Percentiles rank a stretch among this genome's conserved stretches.
Evolutionary conservation across 2,888 invertebrate species (phyloP).

Genomic region (Ectobius pallidus): DNA sequence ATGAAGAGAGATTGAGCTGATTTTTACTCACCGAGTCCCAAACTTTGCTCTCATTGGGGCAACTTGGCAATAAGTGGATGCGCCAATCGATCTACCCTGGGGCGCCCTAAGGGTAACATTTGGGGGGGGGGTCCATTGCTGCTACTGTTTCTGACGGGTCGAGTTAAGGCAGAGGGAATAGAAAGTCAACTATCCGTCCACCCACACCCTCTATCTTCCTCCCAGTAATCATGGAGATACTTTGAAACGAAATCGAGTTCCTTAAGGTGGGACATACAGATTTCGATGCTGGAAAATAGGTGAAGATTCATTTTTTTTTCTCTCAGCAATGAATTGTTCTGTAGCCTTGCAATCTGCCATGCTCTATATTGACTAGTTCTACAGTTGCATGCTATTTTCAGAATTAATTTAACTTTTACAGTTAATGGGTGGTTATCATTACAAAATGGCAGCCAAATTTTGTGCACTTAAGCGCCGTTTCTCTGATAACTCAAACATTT

Average conservation of each 20-base stretch:
- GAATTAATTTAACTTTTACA: too few species aligned
- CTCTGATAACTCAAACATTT: too few species aligned
- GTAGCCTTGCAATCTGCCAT: too few species aligned
- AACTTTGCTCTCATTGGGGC: conserved; percentile 13
- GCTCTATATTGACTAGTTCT: too few species aligned
- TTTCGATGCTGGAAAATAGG: too few species aligned
- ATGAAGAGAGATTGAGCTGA: not conserved
- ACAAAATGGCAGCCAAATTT: too few species aligned
- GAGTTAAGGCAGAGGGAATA: not conserved
- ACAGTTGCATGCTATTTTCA: too few species aligned
- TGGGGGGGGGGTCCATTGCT: not conserved
- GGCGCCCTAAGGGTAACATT: not conserved
- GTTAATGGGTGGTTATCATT: too few species aligned
- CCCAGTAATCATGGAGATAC: not conserved
- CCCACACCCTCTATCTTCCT: not conserved
- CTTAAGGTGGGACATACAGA: not conserved
- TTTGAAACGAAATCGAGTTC: not conserved
- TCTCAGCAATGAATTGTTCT: too few species aligned
- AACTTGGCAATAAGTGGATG: conserved; percentile 11
- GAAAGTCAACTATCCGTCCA: not conserved
- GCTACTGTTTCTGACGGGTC: not conserved
- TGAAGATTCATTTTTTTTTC: too few species aligned
- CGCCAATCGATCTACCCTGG: not conserved
- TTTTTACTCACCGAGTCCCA: not conserved
- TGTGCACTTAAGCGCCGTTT: too few species aligned